Base-by-base conservation (phyloP, 2,113 vertebrate species). In the Pelodiscus sinensis region DNA sequence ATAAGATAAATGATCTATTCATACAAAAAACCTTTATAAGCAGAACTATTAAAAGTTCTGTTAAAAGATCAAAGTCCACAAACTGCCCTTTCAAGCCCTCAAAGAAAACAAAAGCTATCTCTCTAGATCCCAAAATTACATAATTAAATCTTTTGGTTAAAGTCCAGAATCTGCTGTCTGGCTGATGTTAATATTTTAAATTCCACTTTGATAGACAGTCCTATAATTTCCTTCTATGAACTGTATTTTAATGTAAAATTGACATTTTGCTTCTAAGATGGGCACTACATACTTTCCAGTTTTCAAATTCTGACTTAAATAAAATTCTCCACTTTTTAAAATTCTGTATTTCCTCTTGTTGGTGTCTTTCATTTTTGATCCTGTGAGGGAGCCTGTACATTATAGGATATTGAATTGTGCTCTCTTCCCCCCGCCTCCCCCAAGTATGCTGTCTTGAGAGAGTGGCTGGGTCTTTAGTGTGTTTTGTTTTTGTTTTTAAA, bases 41-140 rank as follows among this genome's bases (percentile, higher is more conserved):
- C 52, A 85, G 73, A 94, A 65, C 88, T 97, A 94, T 96, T 94
- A 93, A 94, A 92, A 94, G 93, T 92, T 96, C 89, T 97, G 95
- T 96, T 94, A 93, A 93, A 92, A 93, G 93, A 94, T 96, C 89
- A 96, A 97, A 97, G 94, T 90, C 82, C 18, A 51, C 65, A 60
- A 83, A 87, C 88, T 87, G 79, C 71, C 58, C 79, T 90, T 86
- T 55, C 54, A 38, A n/a, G 90, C 1, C 44, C 78, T 83, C 82
- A 77, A 25, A 90, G 81, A 19, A 79, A 58, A 50, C 58, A 78
- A 62, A 85, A 92, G 27, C 44, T 44, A 44, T 5, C 31, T 14
- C 55, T 93, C 62, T 8, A 83, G 89, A 86, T 35, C 79, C 90
- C 54, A 51, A 71, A 44, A 71, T 94, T 86, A 56, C 12, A 35